Evolutionary conservation across 1,140 invertebrate genomes (phyloP).

Genomic region (Leptinotarsa undecemlineata): DNA sequence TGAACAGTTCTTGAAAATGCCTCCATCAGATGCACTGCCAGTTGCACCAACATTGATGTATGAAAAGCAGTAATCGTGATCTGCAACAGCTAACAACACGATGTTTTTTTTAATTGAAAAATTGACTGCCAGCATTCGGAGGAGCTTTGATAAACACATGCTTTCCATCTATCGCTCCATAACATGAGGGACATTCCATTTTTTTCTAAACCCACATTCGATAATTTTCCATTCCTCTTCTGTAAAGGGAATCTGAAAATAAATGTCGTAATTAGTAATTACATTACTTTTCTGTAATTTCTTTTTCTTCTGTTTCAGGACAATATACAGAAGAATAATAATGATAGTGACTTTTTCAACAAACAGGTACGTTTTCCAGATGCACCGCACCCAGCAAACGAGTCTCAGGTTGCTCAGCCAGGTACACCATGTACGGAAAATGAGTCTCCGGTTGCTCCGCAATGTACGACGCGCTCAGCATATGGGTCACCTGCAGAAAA

Average conservation of each 20-base stretch:
- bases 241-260: conserved; percentile 10
- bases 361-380: background rate
- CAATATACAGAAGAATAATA: background rate
- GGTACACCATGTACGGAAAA: background rate
- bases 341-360: background rate
- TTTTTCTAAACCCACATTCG: conserved; percentile 8
- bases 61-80: conserved; percentile 50
- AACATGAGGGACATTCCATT: conserved; percentile 20
- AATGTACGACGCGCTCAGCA: too few species aligned
- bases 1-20: conserved; percentile 41
- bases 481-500: background rate
- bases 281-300: background rate
- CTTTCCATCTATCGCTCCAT: conserved; percentile 53
- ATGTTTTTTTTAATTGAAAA: conserved; percentile 14
- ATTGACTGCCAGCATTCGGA: conserved; percentile 45
- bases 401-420: background rate
- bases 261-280: background rate
- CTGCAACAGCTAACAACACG: conserved; percentile 49
- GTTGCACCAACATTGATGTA: conserved; percentile 46
- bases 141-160: conserved; percentile 46
- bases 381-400: background rate
- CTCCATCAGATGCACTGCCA: conserved; percentile 47
- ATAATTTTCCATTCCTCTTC: conserved; percentile 3
- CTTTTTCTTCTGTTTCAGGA: background rate
- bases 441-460: background rate